Evolutionary conservation across 2,888 invertebrate species (phyloP), one percentile per base, ranked within the genome.

Genomic region (Hemicrepidius hirtus): DNA sequence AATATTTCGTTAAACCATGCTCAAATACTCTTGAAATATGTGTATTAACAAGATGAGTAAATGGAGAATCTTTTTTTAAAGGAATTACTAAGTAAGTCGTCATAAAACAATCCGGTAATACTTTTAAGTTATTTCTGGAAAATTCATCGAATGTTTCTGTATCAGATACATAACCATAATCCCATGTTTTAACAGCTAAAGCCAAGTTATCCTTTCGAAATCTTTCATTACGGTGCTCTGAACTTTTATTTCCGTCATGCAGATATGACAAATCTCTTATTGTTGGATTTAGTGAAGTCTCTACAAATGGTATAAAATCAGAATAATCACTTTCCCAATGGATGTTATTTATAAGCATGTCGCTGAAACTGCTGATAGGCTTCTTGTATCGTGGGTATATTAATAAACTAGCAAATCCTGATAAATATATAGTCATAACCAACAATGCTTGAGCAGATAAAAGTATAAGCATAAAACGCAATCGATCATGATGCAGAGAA

Each of bases 291-390:
- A 63, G 21, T 13, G 77, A 74, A 1, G 74, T 65, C 46, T 62
- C 44, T 3, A 57, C 16, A 18, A 18, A n/a, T 1, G n/a, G 32
- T 16, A 18, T 2, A 5, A 12, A 20, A n/a, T 35, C 37, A 4
- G 20, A 10, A 72, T 68, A 3, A 3, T 2, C 21, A n/a, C 24
- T 12, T 37, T 57, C 73, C 80, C 80, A 81, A 16, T 63, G 59
- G 24, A 79, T 70, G 32, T 76, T 69, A 35, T 73, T 49, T 7
- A 73, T 65, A 3, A 78, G 67, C 73, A 81, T 76, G 63, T 81
- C 80, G 32, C 53, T 10, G 18, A 75, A 64, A 9, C 28, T 65
- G 7, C 24, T 59, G 10, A 75, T 71, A 1, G 73, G 67, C 18
- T 57, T 67, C 9, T 55, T 35, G 10, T 68, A 60, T 28, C 66